These are phyloP conservation scores for Bursaphelenchus okinawaensis DNA, from an alignment of 2,888 invertebrate species.

Conservation along the genomic window DNA sequence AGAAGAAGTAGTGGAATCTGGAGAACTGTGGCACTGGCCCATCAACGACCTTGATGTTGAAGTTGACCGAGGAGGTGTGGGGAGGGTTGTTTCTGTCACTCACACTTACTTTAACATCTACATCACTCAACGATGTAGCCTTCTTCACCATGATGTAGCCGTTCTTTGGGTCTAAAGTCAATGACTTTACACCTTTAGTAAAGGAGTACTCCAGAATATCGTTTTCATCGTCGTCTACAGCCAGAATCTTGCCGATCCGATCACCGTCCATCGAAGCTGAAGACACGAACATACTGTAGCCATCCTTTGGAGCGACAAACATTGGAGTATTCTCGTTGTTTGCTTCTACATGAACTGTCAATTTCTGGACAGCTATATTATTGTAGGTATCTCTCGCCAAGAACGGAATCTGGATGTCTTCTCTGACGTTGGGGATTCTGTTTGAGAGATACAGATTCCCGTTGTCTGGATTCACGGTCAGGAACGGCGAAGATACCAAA, in stretches of 20 bases:
- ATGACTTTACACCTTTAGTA: conserved; percentile 4
- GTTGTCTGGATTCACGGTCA: conserved; percentile 30
- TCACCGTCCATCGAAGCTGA: conserved; percentile 72
- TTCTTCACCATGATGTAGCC: conserved; percentile 20
- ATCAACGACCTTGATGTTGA: conserved; percentile 70
- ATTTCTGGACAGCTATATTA: conserved; percentile 39
- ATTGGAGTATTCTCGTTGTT: conserved; percentile 94
- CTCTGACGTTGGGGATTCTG: conserved; percentile 22
- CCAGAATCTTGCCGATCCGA: conserved; percentile 66
- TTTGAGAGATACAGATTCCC: conserved; percentile 39
- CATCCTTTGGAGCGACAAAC: conserved; percentile 69
- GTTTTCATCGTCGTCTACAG: conserved; percentile 29
- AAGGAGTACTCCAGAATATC: conserved; percentile 36
- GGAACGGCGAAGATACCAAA: conserved; percentile 34
- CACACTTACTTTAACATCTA: conserved; percentile 83
- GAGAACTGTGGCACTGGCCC: conserved; percentile 68
- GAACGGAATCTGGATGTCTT: conserved; percentile 30
- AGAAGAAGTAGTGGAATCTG: conserved; percentile 72
- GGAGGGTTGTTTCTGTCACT: conserved; percentile 73
- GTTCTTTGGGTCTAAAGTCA: conserved; percentile 20
- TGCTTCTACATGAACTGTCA: conserved; percentile 63
- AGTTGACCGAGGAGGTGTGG: conserved; percentile 73
- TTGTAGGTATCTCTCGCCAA: conserved; percentile 37
- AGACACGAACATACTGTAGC: conserved; percentile 72
- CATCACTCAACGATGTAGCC: conserved; percentile 52